These are phyloP conservation scores for Lepus timidus DNA, from an alignment of 2,113 vertebrate species.

Conservation along the genomic window DNA sequence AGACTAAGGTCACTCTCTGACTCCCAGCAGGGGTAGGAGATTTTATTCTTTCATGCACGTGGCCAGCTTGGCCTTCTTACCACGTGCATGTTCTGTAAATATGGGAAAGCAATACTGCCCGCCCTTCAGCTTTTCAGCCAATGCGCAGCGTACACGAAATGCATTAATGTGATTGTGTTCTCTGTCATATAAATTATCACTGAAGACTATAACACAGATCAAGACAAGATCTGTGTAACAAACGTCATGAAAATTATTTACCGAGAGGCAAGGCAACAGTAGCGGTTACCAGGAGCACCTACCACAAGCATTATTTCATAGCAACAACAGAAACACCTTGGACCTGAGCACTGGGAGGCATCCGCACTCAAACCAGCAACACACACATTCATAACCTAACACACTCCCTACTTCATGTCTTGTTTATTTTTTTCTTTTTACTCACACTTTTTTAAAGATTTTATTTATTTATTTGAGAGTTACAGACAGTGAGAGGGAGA, in stretches of 20 bases:
- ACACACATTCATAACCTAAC: background rate
- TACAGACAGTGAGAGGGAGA: too few relatives aligned
- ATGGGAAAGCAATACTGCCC: too few relatives aligned
- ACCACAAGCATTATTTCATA: background rate
- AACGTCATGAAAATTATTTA: background rate
- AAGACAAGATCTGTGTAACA: background rate
- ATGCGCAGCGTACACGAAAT: background rate
- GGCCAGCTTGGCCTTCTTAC: background rate
- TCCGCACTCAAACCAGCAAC: background rate
- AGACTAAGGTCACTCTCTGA: background rate
- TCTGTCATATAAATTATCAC: background rate
- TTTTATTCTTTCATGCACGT: background rate
- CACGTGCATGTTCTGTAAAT: accelerated
- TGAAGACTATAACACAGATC: background rate
- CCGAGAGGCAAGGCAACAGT: background rate
- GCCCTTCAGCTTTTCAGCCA: background rate
- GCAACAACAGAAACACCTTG: background rate
- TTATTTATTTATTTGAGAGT: too few relatives aligned
- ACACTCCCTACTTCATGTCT: background rate
- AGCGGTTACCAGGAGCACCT: background rate
- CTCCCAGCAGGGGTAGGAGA: background rate
- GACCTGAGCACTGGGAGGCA: background rate
- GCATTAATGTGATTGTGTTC: background rate
- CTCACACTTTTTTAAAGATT: background rate
- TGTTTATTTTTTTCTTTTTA: background rate